Percentiles rank a stretch among this genome's conserved stretches.
Conservation (phyloP, 1,140 invertebrate genomes). For the Brachionus calyciflorus region DNA sequence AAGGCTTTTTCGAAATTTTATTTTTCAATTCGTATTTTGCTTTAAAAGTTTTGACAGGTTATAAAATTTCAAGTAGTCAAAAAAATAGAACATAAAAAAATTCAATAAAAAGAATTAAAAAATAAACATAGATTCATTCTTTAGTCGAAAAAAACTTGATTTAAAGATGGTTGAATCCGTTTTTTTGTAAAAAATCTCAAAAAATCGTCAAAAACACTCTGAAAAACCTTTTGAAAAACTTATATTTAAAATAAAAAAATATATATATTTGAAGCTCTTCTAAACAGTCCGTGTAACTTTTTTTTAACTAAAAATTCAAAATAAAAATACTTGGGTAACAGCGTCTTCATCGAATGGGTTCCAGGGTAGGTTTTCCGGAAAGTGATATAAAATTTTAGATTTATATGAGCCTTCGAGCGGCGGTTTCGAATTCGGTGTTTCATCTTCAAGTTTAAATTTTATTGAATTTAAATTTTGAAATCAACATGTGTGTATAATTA, state of each 20-base stretch:
- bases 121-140: too few relatives aligned
- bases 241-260: not conserved
- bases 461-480: conserved; percentile 55
- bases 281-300: not conserved
- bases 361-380: conserved; percentile 81
- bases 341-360: conserved; percentile 91
- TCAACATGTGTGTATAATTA: conserved; percentile 47
- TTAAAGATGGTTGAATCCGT: too few relatives aligned
- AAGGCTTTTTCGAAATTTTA: too few relatives aligned
- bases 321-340: conserved; percentile 66
- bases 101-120: too few relatives aligned
- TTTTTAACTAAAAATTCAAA: not conserved
- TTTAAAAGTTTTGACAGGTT: too few relatives aligned
- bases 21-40: too few relatives aligned
- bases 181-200: too few relatives aligned
- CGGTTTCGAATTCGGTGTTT: conserved; percentile 67
- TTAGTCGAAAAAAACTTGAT: too few relatives aligned
- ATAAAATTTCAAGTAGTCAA: too few relatives aligned
- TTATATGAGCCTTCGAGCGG: conserved; percentile 90
- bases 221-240: too few relatives aligned
- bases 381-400: conserved; percentile 86
- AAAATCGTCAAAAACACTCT: too few relatives aligned
- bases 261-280: not conserved
- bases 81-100: too few relatives aligned
- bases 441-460: conserved; percentile 62